Evolutionary conservation across 2,888 invertebrate genomes (phyloP).

Genomic region (Drosophila basisetae): DNA sequence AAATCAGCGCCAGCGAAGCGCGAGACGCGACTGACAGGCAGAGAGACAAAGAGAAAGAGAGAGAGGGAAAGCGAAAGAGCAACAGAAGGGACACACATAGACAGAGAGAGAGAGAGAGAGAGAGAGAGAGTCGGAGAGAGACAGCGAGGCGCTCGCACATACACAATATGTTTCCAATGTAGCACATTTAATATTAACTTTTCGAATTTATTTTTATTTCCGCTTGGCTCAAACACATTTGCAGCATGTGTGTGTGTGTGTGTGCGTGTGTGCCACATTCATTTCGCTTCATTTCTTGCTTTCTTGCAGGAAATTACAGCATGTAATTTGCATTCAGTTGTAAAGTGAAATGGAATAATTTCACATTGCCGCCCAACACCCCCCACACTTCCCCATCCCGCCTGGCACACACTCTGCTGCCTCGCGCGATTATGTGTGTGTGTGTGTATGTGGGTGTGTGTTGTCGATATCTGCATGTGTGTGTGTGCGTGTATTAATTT

Average conservation of each 20-base stretch:
- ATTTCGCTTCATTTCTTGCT: constrained; percentile 80
- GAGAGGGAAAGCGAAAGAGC: neutral
- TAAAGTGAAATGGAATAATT: constrained; percentile 80
- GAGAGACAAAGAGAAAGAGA: constrained; percentile 7
- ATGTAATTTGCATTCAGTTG: constrained; percentile 80
- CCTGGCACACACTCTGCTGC: neutral
- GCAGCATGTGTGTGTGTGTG: constrained; percentile 36
- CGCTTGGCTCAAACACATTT: constrained; percentile 73
- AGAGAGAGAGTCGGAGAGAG: neutral
- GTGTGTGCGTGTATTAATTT: constrained; percentile 70
- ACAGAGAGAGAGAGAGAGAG: constrained; percentile 6
- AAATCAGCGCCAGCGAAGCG: constrained; percentile 71
- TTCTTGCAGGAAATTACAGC: constrained; percentile 80
- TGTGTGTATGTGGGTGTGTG: constrained; percentile 38
- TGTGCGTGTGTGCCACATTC: constrained; percentile 71
- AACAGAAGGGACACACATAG: neutral
- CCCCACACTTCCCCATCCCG: neutral
- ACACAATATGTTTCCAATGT: constrained; percentile 78
- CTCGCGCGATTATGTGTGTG: neutral
- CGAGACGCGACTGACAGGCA: constrained; percentile 26
- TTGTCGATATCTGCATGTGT: constrained; percentile 14
- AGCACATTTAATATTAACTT: constrained; percentile 79
- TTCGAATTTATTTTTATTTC: constrained; percentile 79
- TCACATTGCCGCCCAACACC: constrained; percentile 65
- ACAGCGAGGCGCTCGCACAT: constrained; percentile 13